phyloP scores from a whole-genome alignment of 2,797 vertebrate genomes.

The Alfaro cultratus region DNA sequence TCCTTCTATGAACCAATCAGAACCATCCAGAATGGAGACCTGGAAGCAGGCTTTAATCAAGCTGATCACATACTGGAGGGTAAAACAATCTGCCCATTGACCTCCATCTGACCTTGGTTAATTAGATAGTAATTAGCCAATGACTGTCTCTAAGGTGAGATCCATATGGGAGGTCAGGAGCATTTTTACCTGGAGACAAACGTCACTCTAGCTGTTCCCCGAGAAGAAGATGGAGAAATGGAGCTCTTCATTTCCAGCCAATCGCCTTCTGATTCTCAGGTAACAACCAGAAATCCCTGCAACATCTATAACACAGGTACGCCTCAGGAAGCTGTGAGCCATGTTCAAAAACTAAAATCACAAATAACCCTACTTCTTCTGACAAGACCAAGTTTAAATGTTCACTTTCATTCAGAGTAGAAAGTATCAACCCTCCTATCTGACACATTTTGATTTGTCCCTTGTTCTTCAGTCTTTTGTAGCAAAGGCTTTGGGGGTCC shows the following conservation, averaged over 20 bases:
- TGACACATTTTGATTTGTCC: not conserved
- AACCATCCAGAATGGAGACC: conserved; percentile 87
- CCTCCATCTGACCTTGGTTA: not conserved
- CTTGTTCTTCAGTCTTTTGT: conserved; percentile 71
- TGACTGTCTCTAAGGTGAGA: conserved; percentile 81
- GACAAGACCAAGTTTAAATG: not conserved
- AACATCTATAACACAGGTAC: not conserved
- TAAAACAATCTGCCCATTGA: conserved; percentile 45
- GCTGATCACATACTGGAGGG: conserved; percentile 91
- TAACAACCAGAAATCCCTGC: conserved; percentile 1
- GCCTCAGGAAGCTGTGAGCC: not conserved
- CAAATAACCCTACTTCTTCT: not conserved
- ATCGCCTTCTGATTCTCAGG: conserved; percentile 75
- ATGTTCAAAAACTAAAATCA: not conserved
- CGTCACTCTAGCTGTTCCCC: conserved; percentile 89
- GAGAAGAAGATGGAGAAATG: conserved; percentile 92
- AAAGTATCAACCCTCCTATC: not conserved
- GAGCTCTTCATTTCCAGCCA: conserved; percentile 94
- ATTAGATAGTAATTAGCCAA: not conserved
- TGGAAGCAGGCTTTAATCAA: conserved; percentile 88
- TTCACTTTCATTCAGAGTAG: not conserved
- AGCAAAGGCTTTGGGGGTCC: conserved; percentile 87
- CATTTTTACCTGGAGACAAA: conserved; percentile 98
- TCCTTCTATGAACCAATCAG: conserved; percentile 86
- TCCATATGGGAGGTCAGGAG: conserved; percentile 93